Conservation (phyloP, 1,140 invertebrate genomes). For the Danaus melanippus region DNA sequence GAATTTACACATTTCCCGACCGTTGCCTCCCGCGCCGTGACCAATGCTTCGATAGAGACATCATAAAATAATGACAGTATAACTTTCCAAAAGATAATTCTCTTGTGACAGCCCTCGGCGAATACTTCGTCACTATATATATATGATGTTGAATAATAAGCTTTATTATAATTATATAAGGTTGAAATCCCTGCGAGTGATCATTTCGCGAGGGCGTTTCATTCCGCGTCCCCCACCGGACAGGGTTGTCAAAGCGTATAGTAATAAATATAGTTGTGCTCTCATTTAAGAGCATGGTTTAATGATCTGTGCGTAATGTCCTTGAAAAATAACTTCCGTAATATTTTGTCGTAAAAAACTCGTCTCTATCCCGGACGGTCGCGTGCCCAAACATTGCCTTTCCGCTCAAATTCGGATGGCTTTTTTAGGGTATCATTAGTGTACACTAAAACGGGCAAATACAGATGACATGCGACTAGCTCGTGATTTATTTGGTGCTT, state of each 20-base stretch:
- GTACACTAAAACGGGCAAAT: too few species aligned
- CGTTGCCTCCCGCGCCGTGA: constrained; percentile 37
- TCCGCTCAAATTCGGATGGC: constrained; percentile 29
- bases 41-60: constrained; percentile 52
- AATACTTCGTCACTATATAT: constrained; percentile 10
- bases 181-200: too few species aligned
- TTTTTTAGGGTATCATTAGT: constrained; percentile 30
- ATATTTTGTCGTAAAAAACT: constrained; percentile 61
- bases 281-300: constrained; percentile 42
- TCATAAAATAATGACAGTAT: constrained; percentile 63
- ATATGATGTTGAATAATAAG: not conserved
- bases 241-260: constrained; percentile 53
- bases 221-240: constrained; percentile 21
- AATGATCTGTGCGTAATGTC: constrained; percentile 63
- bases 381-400: constrained; percentile 28
- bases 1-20: constrained; percentile 33
- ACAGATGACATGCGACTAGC: too few species aligned
- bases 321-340: constrained; percentile 56
- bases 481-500: too few species aligned
- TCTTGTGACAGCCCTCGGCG: constrained; percentile 36
- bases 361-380: constrained; percentile 21
- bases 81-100: constrained; percentile 46
- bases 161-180: not conserved
- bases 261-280: constrained; percentile 51
- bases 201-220: constrained; percentile 21